Conservation (phyloP, 2,797 vertebrate genomes). For the Eulemur mongoz region DNA sequence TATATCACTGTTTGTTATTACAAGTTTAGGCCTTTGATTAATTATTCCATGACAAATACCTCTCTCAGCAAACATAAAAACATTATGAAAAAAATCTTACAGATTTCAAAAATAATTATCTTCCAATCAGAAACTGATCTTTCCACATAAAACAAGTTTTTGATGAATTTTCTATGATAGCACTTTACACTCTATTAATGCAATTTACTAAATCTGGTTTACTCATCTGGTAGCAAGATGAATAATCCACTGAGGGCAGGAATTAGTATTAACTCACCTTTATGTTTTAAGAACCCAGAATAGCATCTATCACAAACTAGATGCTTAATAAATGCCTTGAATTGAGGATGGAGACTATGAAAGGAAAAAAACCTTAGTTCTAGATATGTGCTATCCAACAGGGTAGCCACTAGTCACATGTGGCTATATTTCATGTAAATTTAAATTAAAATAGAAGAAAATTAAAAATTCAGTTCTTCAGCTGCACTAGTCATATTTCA, state of each 20-base stretch:
- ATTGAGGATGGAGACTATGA: background rate
- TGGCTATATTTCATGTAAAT: background rate
- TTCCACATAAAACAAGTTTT: background rate
- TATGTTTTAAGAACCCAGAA: background rate
- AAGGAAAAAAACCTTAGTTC: background rate
- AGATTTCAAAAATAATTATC: constrained; percentile 2
- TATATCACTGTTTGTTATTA: background rate
- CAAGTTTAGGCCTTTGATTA: background rate
- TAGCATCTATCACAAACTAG: background rate
- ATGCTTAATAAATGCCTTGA: background rate
- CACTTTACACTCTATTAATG: background rate
- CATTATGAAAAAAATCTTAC: background rate
- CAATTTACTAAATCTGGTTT: background rate
- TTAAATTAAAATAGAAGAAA: constrained; percentile 41
- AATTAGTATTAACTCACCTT: background rate
- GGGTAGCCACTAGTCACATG: background rate
- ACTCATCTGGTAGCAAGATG: background rate
- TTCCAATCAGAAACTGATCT: constrained; percentile 3
- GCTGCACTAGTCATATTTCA: background rate
- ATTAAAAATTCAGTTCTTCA: constrained; percentile 9
- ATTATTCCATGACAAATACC: background rate
- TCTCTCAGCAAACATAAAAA: background rate
- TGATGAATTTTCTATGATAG: background rate
- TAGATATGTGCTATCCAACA: background rate
- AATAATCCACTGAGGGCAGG: background rate